These are phyloP conservation scores for Noctua fimbriata DNA, from an alignment of 2,888 invertebrate species.

Conservation along the genomic window DNA sequence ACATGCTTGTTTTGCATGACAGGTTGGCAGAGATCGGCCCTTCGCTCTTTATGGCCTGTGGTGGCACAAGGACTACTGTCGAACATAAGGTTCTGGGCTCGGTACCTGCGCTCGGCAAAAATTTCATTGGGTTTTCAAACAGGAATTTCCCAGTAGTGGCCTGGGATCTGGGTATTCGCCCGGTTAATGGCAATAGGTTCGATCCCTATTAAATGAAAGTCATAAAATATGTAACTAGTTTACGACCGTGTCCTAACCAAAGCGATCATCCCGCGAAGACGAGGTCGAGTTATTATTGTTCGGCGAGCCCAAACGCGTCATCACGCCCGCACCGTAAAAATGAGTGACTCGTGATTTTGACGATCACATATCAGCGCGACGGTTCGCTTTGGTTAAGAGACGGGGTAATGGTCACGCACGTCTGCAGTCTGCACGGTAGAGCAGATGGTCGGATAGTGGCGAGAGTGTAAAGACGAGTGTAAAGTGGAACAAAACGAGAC, in stretches of 20 bases:
- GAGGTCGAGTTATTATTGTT: background rate
- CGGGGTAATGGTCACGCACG: conserved; percentile 1
- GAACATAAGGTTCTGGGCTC: background rate
- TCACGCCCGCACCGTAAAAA: background rate
- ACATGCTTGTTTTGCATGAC: background rate
- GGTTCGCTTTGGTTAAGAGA: background rate
- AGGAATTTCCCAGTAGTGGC: background rate
- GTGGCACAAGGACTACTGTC: background rate
- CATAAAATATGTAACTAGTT: background rate
- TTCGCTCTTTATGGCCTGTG: background rate
- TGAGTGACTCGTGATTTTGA: background rate
- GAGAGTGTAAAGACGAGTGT: conserved; percentile 54
- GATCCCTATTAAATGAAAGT: background rate
- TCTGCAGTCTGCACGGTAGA: background rate
- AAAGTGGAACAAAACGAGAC: conserved; percentile 54
- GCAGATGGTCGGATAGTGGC: conserved; percentile 26
- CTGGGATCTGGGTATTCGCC: background rate
- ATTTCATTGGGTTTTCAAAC: background rate
- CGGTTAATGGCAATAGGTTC: background rate
- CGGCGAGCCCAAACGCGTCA: background rate
- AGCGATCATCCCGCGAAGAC: background rate
- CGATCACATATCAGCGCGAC: background rate
- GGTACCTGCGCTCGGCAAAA: background rate
- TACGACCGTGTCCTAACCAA: background rate
- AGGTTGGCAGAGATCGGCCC: background rate